phyloP scores from a whole-genome alignment of 2,113 vertebrate genomes.

The Rhinoptilus africanus region DNA sequence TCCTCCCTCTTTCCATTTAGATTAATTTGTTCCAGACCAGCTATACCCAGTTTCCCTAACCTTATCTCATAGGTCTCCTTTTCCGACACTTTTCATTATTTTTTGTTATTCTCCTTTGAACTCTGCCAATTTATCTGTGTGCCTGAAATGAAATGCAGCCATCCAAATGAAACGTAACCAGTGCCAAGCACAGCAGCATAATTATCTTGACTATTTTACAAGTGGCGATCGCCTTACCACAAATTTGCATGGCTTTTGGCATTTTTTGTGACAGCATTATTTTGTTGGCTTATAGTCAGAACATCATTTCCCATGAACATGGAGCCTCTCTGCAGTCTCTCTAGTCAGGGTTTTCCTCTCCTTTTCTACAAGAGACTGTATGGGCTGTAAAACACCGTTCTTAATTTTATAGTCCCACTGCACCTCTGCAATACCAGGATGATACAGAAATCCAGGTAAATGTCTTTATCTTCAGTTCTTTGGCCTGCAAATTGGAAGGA shows the following conservation, averaged over 20 bases:
- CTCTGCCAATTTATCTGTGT: neutral
- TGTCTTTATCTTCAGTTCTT: neutral
- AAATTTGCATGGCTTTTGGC: neutral
- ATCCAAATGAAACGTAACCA: neutral
- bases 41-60: neutral
- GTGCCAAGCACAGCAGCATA: neutral
- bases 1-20: neutral
- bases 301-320: neutral
- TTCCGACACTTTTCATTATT: neutral
- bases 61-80: neutral
- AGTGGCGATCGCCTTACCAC: neutral
- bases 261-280: neutral
- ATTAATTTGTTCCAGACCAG: conserved; percentile 32
- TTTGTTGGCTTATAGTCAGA: neutral
- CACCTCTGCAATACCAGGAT: neutral
- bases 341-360: neutral
- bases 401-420: neutral
- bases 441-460: neutral
- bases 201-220: neutral
- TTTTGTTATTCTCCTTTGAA: conserved; percentile 10
- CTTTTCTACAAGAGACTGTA: neutral
- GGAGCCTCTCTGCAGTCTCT: neutral
- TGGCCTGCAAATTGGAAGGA: neutral
- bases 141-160: conserved; percentile 3
- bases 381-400: neutral